A percentile compares a stretch with the other conserved stretches of the same genome.
These are phyloP conservation scores for Lanistes nyassanus DNA, from an alignment of 1,140 invertebrate genomes.

Conservation along the genomic window DNA sequence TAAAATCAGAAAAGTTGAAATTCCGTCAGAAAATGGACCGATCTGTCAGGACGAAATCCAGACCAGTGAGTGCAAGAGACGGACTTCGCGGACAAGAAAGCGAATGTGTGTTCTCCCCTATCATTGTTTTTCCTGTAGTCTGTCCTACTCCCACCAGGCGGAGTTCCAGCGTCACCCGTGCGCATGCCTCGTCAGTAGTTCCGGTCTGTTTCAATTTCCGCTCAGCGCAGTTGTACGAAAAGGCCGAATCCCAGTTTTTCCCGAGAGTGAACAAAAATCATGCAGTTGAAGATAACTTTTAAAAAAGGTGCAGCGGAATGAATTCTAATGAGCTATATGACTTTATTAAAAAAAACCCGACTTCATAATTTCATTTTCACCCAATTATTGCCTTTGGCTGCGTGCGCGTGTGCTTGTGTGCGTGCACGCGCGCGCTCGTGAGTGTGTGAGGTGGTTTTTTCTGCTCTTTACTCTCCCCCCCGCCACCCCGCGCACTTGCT, in stretches of 20 bases:
- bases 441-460: not conserved
- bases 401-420: slow-evolving; percentile 5
- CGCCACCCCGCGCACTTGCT: too few relatives aligned
- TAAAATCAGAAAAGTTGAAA: not conserved
- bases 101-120: slow-evolving; percentile 31
- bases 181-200: slow-evolving; percentile 13
- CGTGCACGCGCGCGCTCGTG: not conserved
- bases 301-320: too few relatives aligned
- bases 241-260: slow-evolving; percentile 3
- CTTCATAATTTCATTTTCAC: not conserved
- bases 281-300: not conserved
- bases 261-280: not conserved
- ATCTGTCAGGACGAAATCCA: not conserved
- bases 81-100: not conserved
- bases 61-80: too few relatives aligned
- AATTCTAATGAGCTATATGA: too few relatives aligned
- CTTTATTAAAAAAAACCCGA: not conserved
- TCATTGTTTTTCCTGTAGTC: slow-evolving; percentile 31
- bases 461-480: too few relatives aligned
- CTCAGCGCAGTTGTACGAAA: slow-evolving; percentile 24
- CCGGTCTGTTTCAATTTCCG: slow-evolving; percentile 11
- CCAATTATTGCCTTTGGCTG: not conserved
- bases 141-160: slow-evolving; percentile 27
- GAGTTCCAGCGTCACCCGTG: slow-evolving; percentile 28
- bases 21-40: not conserved